phyloP scores from a whole-genome alignment of 2,888 invertebrate genomes.

The Netelia fuscicornis region DNA sequence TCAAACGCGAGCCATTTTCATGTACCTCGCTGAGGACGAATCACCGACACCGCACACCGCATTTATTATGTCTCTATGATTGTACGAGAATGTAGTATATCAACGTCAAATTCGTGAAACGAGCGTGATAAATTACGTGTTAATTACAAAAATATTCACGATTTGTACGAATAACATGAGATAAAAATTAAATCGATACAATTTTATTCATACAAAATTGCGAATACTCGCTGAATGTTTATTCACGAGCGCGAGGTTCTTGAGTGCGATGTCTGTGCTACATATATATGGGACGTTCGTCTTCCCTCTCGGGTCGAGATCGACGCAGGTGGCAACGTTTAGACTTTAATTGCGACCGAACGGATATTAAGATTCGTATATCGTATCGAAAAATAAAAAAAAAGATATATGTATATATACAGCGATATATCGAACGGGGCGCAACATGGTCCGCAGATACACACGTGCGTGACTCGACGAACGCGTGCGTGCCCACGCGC shows the following conservation, averaged over 20 bases:
- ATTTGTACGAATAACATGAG: background rate
- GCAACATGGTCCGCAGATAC: conserved; percentile 34
- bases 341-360: conserved; percentile 75
- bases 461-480: conserved; percentile 58
- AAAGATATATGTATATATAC: conserved; percentile 5
- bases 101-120: conserved; percentile 25
- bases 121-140: background rate
- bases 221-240: too few relatives aligned
- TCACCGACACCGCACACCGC: conserved; percentile 58
- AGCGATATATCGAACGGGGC: conserved; percentile 23
- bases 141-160: background rate
- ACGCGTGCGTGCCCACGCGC: conserved; percentile 52
- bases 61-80: conserved; percentile 21
- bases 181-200: too few relatives aligned
- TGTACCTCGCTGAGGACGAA: conserved; percentile 33
- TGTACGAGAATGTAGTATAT: background rate
- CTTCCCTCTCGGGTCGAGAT: conserved; percentile 55
- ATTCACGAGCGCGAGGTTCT: too few relatives aligned
- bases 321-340: conserved; percentile 76
- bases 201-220: too few relatives aligned
- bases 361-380: conserved; percentile 73
- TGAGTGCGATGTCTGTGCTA: too few relatives aligned
- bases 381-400: conserved; percentile 32
- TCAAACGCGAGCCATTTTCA: conserved; percentile 62
- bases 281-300: too few relatives aligned